Percentiles rank a stretch among this genome's conserved stretches.
Conservation (phyloP, 23 tunicate genomes). For the Ascidia mentula region DNA sequence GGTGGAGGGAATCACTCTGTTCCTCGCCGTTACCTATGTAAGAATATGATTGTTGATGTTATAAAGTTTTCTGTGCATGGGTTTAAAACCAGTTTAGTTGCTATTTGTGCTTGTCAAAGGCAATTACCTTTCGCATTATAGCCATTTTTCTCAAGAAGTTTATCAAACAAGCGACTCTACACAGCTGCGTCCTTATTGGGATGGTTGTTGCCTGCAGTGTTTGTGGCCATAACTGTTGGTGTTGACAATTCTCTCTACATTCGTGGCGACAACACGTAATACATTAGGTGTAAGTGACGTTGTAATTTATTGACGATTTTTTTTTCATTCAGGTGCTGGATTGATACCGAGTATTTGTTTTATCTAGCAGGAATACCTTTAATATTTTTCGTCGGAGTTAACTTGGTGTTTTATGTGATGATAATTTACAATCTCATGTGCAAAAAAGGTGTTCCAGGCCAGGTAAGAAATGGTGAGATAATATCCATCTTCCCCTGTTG, state of each 20-base stretch:
- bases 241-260: not conserved
- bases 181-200: not conserved
- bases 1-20: constrained; percentile 7
- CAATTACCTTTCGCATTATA: not conserved
- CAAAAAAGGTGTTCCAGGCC: too few relatives aligned
- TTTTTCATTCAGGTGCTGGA: constrained; percentile 24
- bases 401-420: constrained; percentile 15
- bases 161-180: not conserved
- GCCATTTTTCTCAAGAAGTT: not conserved
- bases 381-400: not conserved
- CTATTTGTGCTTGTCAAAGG: not conserved
- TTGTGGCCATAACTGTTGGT: constrained; percentile 3
- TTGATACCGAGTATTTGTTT: not conserved
- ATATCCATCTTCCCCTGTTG: too few relatives aligned
- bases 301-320: too few relatives aligned
- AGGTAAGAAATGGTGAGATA: too few relatives aligned
- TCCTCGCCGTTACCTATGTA: not conserved
- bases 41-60: not conserved
- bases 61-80: not conserved
- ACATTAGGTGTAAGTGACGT: not conserved
- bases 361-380: constrained; percentile 13
- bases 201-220: constrained; percentile 27
- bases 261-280: constrained; percentile 9
- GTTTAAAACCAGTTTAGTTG: not conserved
- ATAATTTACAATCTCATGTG: not conserved